Evolutionary conservation across 2,113 vertebrate species (phyloP), one percentile per base, ranked within the genome.

Genomic region (Rhinopomastus cyanomelas): DNA sequence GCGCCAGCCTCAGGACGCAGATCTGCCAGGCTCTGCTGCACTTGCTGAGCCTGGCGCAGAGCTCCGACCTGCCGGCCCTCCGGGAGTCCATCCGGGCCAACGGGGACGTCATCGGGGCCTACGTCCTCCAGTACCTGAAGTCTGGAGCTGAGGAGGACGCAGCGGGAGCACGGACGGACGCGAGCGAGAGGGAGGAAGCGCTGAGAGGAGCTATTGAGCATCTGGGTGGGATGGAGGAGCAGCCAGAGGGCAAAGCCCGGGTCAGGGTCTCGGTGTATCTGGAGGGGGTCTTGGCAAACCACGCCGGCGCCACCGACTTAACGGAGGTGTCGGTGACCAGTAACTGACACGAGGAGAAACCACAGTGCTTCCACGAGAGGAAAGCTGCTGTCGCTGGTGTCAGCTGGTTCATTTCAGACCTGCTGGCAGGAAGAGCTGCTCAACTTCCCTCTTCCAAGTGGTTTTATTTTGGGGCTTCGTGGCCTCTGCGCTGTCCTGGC

Each of bases 11-110:
- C 30, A 97, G 98, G 67, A 97, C 97, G 3, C 98, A 99, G 34
- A 97, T 99, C 83, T 99, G 98, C 69, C 97, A 95, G 57, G 98
- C 99, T 1, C 97, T 99, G 57, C 89, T 99, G 21, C 99, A 99
- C 73, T 80, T 99, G 73, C 92, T 99, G 52, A 71, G 85, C 16
- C 61, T 99, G 91, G 98, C 98, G 18, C 93, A 85, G 13, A 30
- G 89, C 20, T 82, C 91, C 0, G 99, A 99, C 96, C 95, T 99
- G 91, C 95, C 97, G 1, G 91, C 79, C 15, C 57, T 99, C 9
- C n/a, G 89, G 36, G 74, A 87, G 5, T 96, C 88, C 0, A 29
- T 99, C 37, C 61, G 71, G 6, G 91, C 97, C 29, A 94, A 97
- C 3, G 96, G 97, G 4, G 92, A 68, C 2, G 81, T 77, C 9